Evolutionary conservation across 2,888 invertebrate genomes (phyloP), one percentile per base, ranked within the genome.

Genomic region (Gibbula magus): DNA sequence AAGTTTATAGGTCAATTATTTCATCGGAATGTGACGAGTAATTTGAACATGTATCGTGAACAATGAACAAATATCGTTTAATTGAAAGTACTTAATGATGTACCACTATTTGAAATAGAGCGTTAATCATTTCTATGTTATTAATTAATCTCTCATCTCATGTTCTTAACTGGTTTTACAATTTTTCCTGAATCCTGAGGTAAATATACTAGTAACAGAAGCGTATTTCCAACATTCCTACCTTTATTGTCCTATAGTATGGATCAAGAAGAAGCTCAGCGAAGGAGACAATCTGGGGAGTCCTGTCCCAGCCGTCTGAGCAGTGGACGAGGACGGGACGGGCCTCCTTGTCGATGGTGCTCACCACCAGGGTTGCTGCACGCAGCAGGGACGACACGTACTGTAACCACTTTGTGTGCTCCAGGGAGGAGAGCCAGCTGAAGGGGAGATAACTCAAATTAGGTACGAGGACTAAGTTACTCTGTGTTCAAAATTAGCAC

Each of bases 261-360:
- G 98, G 98, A 94, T 99, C 99, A 54, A 99, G 94, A 90, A 99
- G 94, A 61, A 99, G 94, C 93, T 99, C 96, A 18, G 98, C 97
- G 77, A 99, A 94, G 56, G 98, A 96, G 20, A 97, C 97, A 86
- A 99, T 96, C 94, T 99, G 99, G 70, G 99, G 97, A 79, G 99
- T 99, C 86, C 99, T 95, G 94, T 99, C 99, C 99, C 99, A 99
- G 73, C 99, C 99, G 94, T 99, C 99, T 2, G 98, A 98, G 93
- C 99, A 99, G 93, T 99, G 99, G 13, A 99, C 98, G 82, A 99
- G 94, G 78, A 98, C 99, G 8, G 98, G 97, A 75, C 97, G 95
- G 22, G 95, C 96, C 81, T 96, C 96, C 76, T 95, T 94, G 87
- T 96, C 96, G 81, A 97, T 90, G 29, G 92, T 91, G 81, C 90